Percentiles rank a stretch among this genome's conserved stretches.
Conservation (phyloP, 2,113 vertebrate species). For the Mungos mungo region DNA sequence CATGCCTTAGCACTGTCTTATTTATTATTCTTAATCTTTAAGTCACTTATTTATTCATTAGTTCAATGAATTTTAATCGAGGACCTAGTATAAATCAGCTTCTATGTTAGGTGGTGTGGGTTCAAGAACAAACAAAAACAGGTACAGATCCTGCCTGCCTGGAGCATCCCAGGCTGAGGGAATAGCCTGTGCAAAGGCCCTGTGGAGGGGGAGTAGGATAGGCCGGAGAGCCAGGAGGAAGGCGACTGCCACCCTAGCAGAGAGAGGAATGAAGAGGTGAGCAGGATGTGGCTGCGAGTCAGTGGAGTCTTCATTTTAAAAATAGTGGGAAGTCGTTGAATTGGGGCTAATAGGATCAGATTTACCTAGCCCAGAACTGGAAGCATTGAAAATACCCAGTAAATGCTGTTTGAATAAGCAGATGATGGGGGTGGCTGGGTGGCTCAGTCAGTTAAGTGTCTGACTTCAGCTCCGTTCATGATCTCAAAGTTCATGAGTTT, state of each 20-base stretch:
- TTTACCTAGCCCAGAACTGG: not conserved
- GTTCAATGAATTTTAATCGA: not conserved
- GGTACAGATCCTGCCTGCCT: not conserved
- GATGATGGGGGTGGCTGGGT: too few species aligned
- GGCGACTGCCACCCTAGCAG: not conserved
- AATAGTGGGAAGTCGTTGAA: not conserved
- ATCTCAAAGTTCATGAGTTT: too few species aligned
- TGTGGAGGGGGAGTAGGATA: not conserved
- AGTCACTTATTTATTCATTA: not conserved
- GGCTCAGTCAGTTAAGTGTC: too few species aligned
- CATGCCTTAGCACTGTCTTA: not conserved
- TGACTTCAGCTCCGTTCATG: too few species aligned
- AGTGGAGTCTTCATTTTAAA: not conserved
- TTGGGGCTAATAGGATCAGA: not conserved
- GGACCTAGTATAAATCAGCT: not conserved
- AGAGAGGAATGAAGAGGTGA: not conserved
- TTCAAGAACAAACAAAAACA: not conserved
- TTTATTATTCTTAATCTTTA: not conserved
- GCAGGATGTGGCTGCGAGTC: not conserved
- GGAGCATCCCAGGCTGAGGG: not conserved
- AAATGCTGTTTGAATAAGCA: slow-evolving; percentile 8
- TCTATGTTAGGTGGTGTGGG: not conserved
- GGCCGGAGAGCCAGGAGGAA: not conserved
- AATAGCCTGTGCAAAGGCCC: not conserved
- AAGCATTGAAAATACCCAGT: not conserved